Conservation (phyloP, 2,797 vertebrate species). For the Acipenser oxyrinchus region DNA sequence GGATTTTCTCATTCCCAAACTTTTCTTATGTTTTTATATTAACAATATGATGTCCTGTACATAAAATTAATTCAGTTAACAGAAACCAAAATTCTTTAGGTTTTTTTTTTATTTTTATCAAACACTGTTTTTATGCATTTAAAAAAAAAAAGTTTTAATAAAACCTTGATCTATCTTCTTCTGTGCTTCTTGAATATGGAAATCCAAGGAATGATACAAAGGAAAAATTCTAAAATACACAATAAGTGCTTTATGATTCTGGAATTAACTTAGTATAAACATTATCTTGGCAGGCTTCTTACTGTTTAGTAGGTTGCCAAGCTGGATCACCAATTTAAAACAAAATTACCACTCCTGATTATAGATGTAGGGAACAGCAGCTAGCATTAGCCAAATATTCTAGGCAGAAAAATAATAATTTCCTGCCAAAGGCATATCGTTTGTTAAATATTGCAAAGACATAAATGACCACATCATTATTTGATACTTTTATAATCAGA, state of each 20-base stretch:
- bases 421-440: conserved; percentile 12
- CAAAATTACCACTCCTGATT: not conserved
- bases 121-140: no score
- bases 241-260: not conserved
- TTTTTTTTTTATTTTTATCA: no score
- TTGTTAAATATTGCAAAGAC: conserved; percentile 22
- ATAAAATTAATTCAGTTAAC: no score
- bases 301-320: conserved; percentile 7
- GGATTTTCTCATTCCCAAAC: no score
- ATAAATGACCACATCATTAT: conserved; percentile 21
- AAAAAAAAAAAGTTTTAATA: no score
- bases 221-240: not conserved
- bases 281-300: not conserved
- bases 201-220: no score
- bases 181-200: no score
- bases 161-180: no score
- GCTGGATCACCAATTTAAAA: not conserved
- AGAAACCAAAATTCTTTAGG: no score
- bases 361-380: not conserved
- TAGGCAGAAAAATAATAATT: not conserved
- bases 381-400: not conserved
- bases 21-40: no score
- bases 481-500: conserved; percentile 13
- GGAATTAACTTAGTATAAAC: conserved; percentile 2
- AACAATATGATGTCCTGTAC: no score